These are phyloP conservation scores for Scolopax mira DNA, from an alignment of 2,113 vertebrate genomes.

Conservation along the genomic window DNA sequence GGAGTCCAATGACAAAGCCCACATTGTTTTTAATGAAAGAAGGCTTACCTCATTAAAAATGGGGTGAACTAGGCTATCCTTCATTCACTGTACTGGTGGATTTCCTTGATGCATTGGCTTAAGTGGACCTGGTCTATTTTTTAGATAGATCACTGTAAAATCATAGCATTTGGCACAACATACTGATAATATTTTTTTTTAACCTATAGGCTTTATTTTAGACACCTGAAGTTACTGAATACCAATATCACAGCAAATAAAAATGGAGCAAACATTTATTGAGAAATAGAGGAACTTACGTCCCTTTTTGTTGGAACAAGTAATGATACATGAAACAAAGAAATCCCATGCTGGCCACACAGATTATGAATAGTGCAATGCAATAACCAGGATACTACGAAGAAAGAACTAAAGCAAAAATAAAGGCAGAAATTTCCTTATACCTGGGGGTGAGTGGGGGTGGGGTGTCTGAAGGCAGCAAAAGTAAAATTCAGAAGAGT, in stretches of 20 bases:
- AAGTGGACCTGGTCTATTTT: not conserved
- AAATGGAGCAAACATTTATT: not conserved
- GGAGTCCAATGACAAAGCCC: not conserved
- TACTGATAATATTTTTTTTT: not conserved
- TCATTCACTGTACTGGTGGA: not conserved
- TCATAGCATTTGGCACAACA: not conserved
- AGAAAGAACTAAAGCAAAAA: not conserved
- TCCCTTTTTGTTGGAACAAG: not conserved
- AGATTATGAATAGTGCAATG: not conserved
- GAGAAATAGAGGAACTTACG: not conserved
- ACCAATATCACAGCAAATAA: not conserved
- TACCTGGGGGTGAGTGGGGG: not conserved
- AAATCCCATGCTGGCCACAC: not conserved
- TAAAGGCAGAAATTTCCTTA: not conserved
- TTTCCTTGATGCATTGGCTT: not conserved
- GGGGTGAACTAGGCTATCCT: not conserved
- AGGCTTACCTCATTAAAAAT: not conserved
- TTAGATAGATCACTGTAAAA: not conserved
- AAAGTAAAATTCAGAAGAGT: constrained; percentile 15
- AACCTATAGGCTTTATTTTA: not conserved
- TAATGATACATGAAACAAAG: constrained; percentile 24
- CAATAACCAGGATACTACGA: not conserved
- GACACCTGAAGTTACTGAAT: not conserved
- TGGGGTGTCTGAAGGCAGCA: not conserved
- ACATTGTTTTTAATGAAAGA: not conserved